These are phyloP conservation scores for Apotomis betuletana DNA, from an alignment of 2,888 invertebrate species.

Conservation along the genomic window DNA sequence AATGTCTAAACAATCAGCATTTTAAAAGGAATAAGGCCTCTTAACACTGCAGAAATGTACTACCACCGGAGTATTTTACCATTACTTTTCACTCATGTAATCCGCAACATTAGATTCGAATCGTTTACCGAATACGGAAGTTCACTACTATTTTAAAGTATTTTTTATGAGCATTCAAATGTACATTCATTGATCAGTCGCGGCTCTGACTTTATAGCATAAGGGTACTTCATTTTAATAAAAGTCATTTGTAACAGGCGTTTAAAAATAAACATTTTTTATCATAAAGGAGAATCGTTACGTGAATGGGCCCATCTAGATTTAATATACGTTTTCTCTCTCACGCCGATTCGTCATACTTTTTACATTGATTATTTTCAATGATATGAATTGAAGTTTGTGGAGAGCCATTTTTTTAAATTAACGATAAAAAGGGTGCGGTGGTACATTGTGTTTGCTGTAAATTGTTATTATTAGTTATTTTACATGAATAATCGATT, in stretches of 20 bases:
- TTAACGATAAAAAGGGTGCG: constrained; percentile 48
- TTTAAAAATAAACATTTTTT: constrained; percentile 65
- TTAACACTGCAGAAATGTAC: too few species aligned
- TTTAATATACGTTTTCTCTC: constrained; percentile 60
- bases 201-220: constrained; percentile 59
- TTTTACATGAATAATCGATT: constrained; percentile 4
- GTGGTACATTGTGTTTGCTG: constrained; percentile 42
- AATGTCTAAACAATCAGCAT: too few species aligned
- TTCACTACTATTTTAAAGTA: constrained; percentile 23
- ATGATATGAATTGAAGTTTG: constrained; percentile 54
- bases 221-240: constrained; percentile 71
- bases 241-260: constrained; percentile 57
- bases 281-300: constrained; percentile 60
- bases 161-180: constrained; percentile 35
- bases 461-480: constrained; percentile 30
- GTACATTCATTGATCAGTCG: constrained; percentile 41
- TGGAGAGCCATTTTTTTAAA: constrained; percentile 47
- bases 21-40: too few species aligned
- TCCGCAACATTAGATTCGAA: constrained; percentile 4
- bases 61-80: not conserved
- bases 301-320: constrained; percentile 55
- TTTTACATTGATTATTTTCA: constrained; percentile 70
- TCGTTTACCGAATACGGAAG: constrained; percentile 6
- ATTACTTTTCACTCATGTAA: not conserved
- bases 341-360: constrained; percentile 72